These are phyloP conservation scores for Napeogenes sylphis DNA, from an alignment of 2,888 invertebrate species.

Conservation along the genomic window DNA sequence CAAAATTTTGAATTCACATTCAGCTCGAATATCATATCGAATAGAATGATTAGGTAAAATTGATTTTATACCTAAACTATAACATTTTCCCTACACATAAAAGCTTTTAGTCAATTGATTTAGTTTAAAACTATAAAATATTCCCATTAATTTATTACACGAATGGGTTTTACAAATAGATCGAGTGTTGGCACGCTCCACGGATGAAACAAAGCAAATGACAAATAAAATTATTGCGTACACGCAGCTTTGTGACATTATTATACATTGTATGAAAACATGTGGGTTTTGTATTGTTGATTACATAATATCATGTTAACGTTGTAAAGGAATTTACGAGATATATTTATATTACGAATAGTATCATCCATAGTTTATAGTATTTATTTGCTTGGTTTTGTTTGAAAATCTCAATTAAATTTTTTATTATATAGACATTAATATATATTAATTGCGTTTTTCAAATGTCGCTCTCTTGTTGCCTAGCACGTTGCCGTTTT, in stretches of 20 bases:
- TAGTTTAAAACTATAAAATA: neutral
- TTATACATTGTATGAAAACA: conserved; percentile 49
- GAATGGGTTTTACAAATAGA: conserved; percentile 45
- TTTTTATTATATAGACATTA: too few species aligned
- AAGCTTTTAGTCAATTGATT: conserved; percentile 5
- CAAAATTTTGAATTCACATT: too few species aligned
- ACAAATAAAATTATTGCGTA: conserved; percentile 52
- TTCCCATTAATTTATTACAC: neutral
- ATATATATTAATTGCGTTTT: too few species aligned
- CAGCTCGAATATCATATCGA: too few species aligned
- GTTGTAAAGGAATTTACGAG: neutral
- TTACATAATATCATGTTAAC: conserved; percentile 20
- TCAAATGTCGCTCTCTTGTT: too few species aligned
- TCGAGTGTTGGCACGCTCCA: conserved; percentile 49
- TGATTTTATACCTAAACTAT: neutral
- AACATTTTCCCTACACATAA: neutral
- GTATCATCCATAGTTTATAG: too few species aligned
- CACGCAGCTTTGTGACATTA: conserved; percentile 42
- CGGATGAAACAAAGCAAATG: conserved; percentile 53
- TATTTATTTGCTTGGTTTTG: too few species aligned
- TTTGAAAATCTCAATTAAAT: too few species aligned
- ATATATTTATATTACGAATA: neutral
- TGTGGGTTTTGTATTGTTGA: conserved; percentile 37
- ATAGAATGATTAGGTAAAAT: too few species aligned
- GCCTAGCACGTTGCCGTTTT: too few species aligned